Base-by-base conservation (phyloP, 2,113 vertebrate genomes). In the Otus sunia region DNA sequence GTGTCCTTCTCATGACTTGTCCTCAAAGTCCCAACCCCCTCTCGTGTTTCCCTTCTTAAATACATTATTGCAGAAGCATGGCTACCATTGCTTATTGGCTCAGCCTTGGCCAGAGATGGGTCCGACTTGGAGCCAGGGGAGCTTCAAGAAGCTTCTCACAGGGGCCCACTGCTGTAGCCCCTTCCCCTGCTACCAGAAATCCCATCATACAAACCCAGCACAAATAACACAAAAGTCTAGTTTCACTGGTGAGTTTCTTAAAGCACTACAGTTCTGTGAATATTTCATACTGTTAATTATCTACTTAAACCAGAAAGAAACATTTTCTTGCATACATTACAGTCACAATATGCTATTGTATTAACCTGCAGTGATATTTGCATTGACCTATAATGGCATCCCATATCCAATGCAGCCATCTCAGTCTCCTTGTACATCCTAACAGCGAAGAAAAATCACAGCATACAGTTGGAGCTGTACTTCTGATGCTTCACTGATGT, bases 331-430 rank as follows among this genome's bases (percentile, higher is more conserved):
- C 16, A 13, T 19, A 13, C 2, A 3, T 29, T 81, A 17, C 26
- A 68, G 22, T 29, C 37, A 68, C 13, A 60, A 53, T 21, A 43
- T 27, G 21, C 17, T 47, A 7, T 4, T 41, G 9, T 23, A 32
- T 62, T 68, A 47, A 66, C 5, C 22, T 63, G 18, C 30, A 85
- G 50, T 55, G 41, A 39, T 26, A 58, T 37, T 71, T 91, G 12
- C 63, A 15, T 16, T 59, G 59, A 29, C 20, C 26, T 90, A 2
- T 72, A 79, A n/a, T 20, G 15, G 10, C 19, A 36, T 37, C 34
- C 5, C 2, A 0, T 20, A 19, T 17, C 10, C 22, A 53, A 0
- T 16, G 22, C 16, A 76, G 25, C 15, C 41, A 27, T 12, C 19
- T 56, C 16, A 32, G 23, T 56, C 53, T 82, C 30, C 34, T 5